Percentiles rank a stretch among this genome's conserved stretches.
Evolutionary conservation across 2,888 invertebrate species (phyloP).

Genomic region (Vannuccia rotundouncinata): DNA sequence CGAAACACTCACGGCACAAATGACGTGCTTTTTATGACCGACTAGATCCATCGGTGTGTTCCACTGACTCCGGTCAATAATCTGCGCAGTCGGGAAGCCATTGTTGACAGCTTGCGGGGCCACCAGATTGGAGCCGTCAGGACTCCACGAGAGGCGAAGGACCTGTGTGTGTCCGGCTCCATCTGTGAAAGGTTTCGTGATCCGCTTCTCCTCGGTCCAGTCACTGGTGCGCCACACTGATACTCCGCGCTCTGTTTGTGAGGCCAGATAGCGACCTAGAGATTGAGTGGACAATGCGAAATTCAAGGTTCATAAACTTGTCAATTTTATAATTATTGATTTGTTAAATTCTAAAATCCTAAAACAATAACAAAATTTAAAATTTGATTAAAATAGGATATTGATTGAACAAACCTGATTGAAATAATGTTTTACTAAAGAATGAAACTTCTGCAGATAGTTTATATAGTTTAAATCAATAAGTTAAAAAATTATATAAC

Average conservation of each 20-base stretch:
- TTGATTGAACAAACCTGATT: no score
- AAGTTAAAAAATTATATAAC: no score
- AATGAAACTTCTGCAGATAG: no score
- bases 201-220: conserved; percentile 74
- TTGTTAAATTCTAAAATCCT: no score
- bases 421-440: no score
- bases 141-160: conserved; percentile 86
- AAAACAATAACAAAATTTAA: no score
- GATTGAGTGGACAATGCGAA: no score
- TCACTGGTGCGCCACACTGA: conserved; percentile 90
- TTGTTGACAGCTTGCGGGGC: conserved; percentile 98
- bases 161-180: conserved; percentile 57
- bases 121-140: conserved; percentile 88
- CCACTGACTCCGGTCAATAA: conserved; percentile 62
- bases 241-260: conserved; percentile 75
- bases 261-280: conserved; percentile 80
- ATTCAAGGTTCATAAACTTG: no score
- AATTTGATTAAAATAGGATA: no score
- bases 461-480: no score
- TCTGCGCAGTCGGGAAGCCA: conserved; percentile 90
- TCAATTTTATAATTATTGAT: no score
- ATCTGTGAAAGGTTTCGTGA: neutral
- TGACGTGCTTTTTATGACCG: conserved; percentile 38
- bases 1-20: conserved; percentile 35
- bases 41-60: conserved; percentile 37